Base-by-base conservation (phyloP, 2,797 vertebrate genomes). In the Alectoris magna region DNA sequence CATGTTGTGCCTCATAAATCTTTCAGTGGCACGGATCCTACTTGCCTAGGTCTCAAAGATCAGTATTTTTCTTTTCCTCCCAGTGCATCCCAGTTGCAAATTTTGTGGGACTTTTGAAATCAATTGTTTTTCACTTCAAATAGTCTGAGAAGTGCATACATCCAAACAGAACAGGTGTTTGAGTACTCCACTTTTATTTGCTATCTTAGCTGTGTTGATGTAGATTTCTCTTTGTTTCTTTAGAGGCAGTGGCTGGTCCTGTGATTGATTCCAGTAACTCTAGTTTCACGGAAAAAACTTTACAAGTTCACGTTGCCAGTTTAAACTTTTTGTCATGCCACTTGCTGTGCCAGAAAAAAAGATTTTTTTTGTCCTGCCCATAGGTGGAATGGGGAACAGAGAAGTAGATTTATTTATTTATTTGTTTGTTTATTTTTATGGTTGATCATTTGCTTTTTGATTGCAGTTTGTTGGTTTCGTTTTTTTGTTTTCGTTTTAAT, bases 151-250 rank as follows among this genome's bases (percentile, higher is more conserved):
- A 56, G 36, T 11, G 11, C 4, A 14, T 44, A 9, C 15, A 36
- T n/a, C 13, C 55, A 36, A 62, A 64, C 11, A 79, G n/a, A 88
- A 13, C 4, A 34, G 38, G 48, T 1, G n/a, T n/a, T 66, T 43
- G 24, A 79, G 38, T 15, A 14, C 3, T 66, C 87, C 7, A 17
- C 14, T 69, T 75, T 62, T 41, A 34, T 55, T 16, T 11, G 34
- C 24, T 22, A 11, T 69, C 13, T 41, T 27, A 78, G 15, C 12
- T 2, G 1, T 31, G 16, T 22, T 66, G n/a, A 5, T 58, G 29
- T 74, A 66, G 38, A 31, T 1, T 1, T 15, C 15, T 6, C 0
- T 0, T 24, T 14, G n/a, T 55, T 55, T 75, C n/a, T 88, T 67
- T 70, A 66, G 58, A 49, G 8, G 3, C 12, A 38, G 3, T 53